Evolutionary conservation across 2,888 invertebrate genomes (phyloP).

Genomic region (Apodemia mormo): DNA sequence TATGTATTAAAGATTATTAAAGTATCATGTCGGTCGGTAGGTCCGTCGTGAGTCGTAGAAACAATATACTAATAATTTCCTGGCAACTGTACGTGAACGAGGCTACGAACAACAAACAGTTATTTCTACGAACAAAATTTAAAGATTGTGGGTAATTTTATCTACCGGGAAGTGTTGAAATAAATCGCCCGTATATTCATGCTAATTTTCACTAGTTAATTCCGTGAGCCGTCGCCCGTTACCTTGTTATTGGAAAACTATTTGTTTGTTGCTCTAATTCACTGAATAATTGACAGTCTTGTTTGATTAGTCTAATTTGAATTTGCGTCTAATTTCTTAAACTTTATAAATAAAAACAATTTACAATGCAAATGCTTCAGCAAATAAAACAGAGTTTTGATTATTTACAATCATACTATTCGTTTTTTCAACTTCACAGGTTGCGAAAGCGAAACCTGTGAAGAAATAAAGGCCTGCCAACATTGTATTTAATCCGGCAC

Average conservation of each 20-base stretch:
- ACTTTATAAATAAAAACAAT: too few relatives aligned
- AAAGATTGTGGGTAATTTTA: conserved; percentile 13
- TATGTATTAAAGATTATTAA: too few relatives aligned
- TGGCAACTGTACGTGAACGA: not conserved
- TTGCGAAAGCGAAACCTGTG: too few relatives aligned
- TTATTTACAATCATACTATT: too few relatives aligned
- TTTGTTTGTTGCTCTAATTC: conserved; percentile 4
- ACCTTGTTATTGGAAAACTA: conserved; percentile 9
- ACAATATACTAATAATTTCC: not conserved
- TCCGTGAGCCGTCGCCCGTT: not conserved
- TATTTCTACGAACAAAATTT: conserved; percentile 7
- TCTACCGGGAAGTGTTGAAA: conserved; percentile 11
- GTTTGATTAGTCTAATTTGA: not conserved
- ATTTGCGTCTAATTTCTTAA: not conserved
- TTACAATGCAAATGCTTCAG: too few relatives aligned
- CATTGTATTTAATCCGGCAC: too few relatives aligned
- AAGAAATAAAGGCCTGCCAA: too few relatives aligned
- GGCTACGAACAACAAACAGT: not conserved
- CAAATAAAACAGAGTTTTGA: too few relatives aligned
- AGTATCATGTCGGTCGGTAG: too few relatives aligned
- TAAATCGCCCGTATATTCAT: conserved; percentile 1
- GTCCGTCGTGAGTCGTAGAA: not conserved
- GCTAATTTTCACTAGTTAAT: not conserved
- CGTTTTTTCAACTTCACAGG: too few relatives aligned
- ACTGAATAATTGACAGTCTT: not conserved